phyloP scores from a whole-genome alignment of 2,797 vertebrate genomes.

The Xyrichtys novacula region DNA sequence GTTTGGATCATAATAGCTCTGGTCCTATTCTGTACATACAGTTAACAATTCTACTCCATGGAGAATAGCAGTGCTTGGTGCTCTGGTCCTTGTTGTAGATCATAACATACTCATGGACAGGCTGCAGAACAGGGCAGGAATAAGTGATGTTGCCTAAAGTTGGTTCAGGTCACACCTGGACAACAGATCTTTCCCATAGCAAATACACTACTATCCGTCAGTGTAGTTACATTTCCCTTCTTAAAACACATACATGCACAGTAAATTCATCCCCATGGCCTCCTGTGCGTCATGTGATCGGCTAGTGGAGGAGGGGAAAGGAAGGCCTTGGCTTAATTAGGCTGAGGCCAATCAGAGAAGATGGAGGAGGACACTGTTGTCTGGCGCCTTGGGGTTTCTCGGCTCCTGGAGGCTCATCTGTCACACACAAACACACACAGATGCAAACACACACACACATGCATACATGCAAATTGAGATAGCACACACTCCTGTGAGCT shows the following conservation, averaged over 20 bases:
- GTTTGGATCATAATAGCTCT: constrained; percentile 5
- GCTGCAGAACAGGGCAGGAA: too few species aligned
- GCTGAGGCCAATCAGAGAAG: constrained; percentile 66
- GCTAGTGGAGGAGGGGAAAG: constrained; percentile 34
- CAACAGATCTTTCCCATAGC: too few species aligned
- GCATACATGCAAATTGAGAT: too few species aligned
- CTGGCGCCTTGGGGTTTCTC: constrained; percentile 76
- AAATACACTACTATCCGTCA: not conserved
- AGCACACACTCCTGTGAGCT: too few species aligned
- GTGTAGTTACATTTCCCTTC: constrained; percentile 14
- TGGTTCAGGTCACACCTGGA: too few species aligned
- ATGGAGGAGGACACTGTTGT: constrained; percentile 72
- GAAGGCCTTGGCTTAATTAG: constrained; percentile 69
- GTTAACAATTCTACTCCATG: constrained; percentile 4
- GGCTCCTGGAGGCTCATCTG: constrained; percentile 60
- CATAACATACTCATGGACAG: too few species aligned
- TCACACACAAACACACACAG: constrained; percentile 34
- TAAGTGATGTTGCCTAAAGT: too few species aligned
- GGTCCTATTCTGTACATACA: constrained; percentile 10
- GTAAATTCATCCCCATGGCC: constrained; percentile 8
- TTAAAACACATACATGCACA: constrained; percentile 6
- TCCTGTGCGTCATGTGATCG: constrained; percentile 49
- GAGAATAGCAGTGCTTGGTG: constrained; percentile 32
- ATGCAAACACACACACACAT: not conserved
- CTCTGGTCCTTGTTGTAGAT: too few species aligned